A percentile compares a stretch with the other conserved stretches of the same genome.
Evolutionary conservation across 2,113 vertebrate genomes (phyloP).

Genomic region (Mesitornis unicolor): DNA sequence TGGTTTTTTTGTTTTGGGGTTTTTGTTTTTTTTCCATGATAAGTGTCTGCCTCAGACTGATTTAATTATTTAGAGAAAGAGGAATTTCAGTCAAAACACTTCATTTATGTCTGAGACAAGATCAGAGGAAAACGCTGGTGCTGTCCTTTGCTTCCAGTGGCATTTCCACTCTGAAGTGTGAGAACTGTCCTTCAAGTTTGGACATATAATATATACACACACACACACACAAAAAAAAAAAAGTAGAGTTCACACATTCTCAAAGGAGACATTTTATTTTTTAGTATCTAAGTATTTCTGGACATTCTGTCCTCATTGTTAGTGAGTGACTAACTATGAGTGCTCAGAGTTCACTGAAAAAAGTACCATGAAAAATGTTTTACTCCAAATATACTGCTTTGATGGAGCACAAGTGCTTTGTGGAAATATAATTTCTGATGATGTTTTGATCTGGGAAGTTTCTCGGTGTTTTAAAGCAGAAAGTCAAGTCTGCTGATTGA

Average conservation of each 20-base stretch:
- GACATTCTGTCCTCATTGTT: conserved; percentile 1
- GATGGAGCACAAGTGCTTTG: not conserved
- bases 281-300: conserved; percentile 22
- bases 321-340: no score
- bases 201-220: not conserved
- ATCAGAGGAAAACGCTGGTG: not conserved
- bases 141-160: not conserved
- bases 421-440: not conserved
- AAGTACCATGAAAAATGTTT: not conserved
- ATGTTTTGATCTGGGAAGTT: not conserved
- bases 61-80: not conserved
- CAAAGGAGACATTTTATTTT: not conserved
- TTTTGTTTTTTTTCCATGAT: not conserved
- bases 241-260: not conserved
- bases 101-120: not conserved
- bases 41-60: not conserved
- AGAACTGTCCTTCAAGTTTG: not conserved
- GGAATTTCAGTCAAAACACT: conserved; percentile 15
- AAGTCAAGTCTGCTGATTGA: not conserved
- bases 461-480: not conserved
- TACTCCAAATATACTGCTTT: not conserved
- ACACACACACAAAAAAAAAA: not conserved
- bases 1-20: not conserved
- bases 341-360: not conserved
- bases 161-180: not conserved